Conservation (phyloP, 2,113 vertebrate genomes). For the Amblyornis subalaris region DNA sequence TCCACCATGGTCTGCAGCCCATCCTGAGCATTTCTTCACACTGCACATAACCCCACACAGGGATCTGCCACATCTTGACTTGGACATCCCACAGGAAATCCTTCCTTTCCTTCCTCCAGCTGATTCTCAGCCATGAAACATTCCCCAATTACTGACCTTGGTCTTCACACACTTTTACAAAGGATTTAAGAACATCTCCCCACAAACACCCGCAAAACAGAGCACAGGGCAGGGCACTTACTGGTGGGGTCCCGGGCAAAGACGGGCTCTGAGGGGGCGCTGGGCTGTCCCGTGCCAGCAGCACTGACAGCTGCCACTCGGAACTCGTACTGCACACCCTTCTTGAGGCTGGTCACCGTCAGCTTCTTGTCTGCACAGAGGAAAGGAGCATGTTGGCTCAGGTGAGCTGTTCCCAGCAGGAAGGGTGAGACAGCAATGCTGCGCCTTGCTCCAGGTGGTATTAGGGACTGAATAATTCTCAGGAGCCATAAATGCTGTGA, state of each 20-base stretch:
- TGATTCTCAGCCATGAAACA: neutral
- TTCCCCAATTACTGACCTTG: neutral
- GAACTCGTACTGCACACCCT: constrained; percentile 87
- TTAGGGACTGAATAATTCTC: neutral
- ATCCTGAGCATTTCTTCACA: neutral
- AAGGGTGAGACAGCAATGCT: neutral
- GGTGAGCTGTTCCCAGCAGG: neutral
- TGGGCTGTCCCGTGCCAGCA: constrained; percentile 82
- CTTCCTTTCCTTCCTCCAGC: neutral
- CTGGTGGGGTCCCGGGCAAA: constrained; percentile 81
- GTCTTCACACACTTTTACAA: neutral
- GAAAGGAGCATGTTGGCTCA: neutral
- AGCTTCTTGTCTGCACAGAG: constrained; percentile 72
- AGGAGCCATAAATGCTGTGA: neutral
- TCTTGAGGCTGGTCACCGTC: constrained; percentile 73
- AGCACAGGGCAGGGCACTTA: constrained; percentile 49
- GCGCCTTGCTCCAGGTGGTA: neutral
- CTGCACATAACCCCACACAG: neutral
- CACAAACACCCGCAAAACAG: neutral
- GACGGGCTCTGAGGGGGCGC: constrained; percentile 77
- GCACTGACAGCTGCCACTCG: constrained; percentile 83
- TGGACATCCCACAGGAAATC: neutral
- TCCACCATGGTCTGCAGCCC: neutral
- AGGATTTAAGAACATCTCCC: neutral
- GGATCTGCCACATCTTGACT: neutral